phyloP scores from a whole-genome alignment of 2,888 invertebrate species.

The Tipula lateralis region DNA sequence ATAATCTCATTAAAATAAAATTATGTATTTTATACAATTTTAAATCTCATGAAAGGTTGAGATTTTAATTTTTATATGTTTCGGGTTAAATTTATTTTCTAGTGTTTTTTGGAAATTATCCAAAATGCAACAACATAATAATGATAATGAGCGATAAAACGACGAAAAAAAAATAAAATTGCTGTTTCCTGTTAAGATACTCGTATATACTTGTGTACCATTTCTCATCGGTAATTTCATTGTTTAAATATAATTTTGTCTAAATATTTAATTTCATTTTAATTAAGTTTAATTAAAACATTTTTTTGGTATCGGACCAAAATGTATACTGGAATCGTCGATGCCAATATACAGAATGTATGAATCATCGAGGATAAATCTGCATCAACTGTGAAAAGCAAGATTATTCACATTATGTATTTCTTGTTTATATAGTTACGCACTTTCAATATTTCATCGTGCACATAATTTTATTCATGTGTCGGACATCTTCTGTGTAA shows the following conservation, averaged over 20 bases:
- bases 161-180: not conserved
- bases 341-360: not conserved
- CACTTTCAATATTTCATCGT: not conserved
- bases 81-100: not conserved
- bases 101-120: not conserved
- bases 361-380: too few relatives aligned
- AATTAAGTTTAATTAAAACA: not conserved
- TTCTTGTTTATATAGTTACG: not conserved
- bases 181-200: conserved; percentile 1
- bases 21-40: not conserved
- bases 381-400: too few relatives aligned
- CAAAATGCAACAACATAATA: conserved; percentile 24
- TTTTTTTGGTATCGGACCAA: not conserved
- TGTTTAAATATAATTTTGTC: not conserved
- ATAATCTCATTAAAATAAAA: conserved; percentile 19
- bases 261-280: conserved; percentile 24
- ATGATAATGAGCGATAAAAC: conserved; percentile 1
- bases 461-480: not conserved
- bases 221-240: conserved; percentile 24
- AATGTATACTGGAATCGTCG: not conserved
- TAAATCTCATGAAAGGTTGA: not conserved
- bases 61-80: not conserved
- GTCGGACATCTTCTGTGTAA: not conserved
- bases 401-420: too few relatives aligned
- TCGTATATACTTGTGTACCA: conserved; percentile 1